A percentile compares a stretch with the other conserved stretches of the same genome.
Evolutionary conservation across 2,113 vertebrate genomes (phyloP).

Genomic region (Penelope pileata): DNA sequence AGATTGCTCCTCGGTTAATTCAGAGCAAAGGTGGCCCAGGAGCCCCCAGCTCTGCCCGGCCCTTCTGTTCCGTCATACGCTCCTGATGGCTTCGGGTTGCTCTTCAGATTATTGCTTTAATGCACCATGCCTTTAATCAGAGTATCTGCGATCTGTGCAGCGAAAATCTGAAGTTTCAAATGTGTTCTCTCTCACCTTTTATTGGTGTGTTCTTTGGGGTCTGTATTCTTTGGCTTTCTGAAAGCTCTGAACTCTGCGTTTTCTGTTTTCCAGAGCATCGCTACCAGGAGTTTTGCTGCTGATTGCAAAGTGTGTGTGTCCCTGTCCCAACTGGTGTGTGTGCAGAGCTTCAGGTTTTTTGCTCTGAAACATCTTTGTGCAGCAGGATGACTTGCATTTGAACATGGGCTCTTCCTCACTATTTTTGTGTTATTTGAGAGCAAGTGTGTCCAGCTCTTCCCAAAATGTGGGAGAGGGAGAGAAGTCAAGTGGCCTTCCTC

Average conservation of each 20-base stretch:
- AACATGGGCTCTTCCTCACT: background rate
- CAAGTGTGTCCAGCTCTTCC: background rate
- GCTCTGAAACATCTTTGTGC: background rate
- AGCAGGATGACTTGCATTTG: background rate
- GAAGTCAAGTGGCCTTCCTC: background rate
- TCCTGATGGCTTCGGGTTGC: conserved; percentile 12
- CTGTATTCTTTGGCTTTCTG: background rate
- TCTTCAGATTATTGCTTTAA: background rate
- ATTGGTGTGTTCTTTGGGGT: background rate
- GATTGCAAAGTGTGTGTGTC: background rate
- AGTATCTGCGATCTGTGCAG: background rate
- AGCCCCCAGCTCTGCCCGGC: conserved; percentile 13
- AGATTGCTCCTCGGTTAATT: conserved; percentile 42
- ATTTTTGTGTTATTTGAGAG: background rate
- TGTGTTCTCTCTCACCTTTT: background rate
- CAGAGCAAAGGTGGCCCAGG: conserved; percentile 44
- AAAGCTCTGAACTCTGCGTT: background rate
- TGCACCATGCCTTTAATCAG: background rate
- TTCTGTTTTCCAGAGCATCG: background rate
- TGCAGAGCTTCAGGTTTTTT: background rate
- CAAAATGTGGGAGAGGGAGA: background rate
- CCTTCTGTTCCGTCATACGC: background rate
- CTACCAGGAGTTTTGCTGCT: background rate
- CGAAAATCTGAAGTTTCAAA: background rate
- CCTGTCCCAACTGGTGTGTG: background rate